Percentiles rank a stretch among this genome's conserved stretches.
Conservation (phyloP, 2,888 invertebrate species). For the Phymatocera aterrima region DNA sequence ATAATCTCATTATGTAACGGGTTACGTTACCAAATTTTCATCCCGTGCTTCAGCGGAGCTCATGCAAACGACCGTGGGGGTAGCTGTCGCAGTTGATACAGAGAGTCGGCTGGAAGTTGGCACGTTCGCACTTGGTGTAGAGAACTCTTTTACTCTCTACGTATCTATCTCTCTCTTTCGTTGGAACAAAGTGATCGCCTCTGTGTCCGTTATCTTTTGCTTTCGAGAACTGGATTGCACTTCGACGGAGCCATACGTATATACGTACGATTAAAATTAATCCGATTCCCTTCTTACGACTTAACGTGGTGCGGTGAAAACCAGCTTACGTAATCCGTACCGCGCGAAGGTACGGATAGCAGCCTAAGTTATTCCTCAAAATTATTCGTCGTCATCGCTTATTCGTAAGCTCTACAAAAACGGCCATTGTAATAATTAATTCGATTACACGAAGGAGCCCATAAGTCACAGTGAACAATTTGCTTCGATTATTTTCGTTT, state of each 20-base stretch:
- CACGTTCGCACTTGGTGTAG: neutral
- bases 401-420: neutral
- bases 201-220: neutral
- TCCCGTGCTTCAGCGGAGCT: neutral
- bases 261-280: neutral
- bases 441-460: too few relatives aligned
- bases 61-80: conserved; percentile 17
- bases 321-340: neutral
- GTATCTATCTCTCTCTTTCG: too few relatives aligned
- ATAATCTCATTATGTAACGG: conserved; percentile 13
- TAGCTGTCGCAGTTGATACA: conserved; percentile 16
- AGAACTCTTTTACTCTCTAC: neutral
- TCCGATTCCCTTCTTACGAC: neutral
- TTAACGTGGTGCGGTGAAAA: neutral
- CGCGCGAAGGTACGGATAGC: neutral
- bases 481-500: too few relatives aligned
- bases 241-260: neutral
- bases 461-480: too few relatives aligned
- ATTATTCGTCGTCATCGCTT: neutral
- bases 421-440: neutral
- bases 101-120: neutral
- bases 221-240: neutral
- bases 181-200: neutral
- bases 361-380: neutral
- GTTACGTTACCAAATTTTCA: conserved; percentile 4